Percentiles rank a stretch among this genome's conserved stretches.
phyloP scores from a whole-genome alignment of 2,888 invertebrate species.

The Nephrotoma flavescens region DNA sequence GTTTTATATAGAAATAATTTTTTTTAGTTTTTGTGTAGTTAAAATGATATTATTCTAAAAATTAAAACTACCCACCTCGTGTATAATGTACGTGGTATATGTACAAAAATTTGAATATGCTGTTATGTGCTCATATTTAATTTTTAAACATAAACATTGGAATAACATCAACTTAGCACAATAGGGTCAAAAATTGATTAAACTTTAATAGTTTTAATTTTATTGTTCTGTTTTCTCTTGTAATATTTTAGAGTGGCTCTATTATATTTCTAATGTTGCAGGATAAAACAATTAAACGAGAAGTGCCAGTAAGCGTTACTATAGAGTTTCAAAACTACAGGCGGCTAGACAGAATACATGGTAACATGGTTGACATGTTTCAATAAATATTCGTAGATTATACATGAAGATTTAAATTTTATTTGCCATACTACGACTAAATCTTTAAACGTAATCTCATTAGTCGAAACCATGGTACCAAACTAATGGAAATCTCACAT shows the following conservation, averaged over 20 bases:
- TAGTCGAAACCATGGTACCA: no score
- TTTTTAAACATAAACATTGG: neutral
- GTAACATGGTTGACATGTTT: no score
- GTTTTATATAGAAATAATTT: neutral
- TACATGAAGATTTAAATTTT: no score
- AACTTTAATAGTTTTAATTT: neutral
- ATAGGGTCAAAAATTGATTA: neutral
- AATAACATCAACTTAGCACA: neutral
- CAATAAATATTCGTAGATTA: no score
- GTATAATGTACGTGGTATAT: neutral
- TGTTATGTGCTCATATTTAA: neutral
- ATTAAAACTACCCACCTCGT: neutral
- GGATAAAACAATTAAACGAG: no score
- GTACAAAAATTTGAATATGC: neutral
- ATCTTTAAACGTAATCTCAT: no score
- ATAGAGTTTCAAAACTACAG: no score
- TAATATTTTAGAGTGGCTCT: neutral
- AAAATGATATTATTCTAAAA: neutral
- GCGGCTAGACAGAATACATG: no score
- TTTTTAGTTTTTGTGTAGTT: neutral
- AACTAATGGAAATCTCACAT: no score
- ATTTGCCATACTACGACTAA: no score
- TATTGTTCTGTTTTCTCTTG: neutral
- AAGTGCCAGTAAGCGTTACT: no score
- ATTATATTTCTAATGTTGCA: neutral